Conservation (phyloP, 2,888 invertebrate genomes). For the Cordylochernes scorpioides region DNA sequence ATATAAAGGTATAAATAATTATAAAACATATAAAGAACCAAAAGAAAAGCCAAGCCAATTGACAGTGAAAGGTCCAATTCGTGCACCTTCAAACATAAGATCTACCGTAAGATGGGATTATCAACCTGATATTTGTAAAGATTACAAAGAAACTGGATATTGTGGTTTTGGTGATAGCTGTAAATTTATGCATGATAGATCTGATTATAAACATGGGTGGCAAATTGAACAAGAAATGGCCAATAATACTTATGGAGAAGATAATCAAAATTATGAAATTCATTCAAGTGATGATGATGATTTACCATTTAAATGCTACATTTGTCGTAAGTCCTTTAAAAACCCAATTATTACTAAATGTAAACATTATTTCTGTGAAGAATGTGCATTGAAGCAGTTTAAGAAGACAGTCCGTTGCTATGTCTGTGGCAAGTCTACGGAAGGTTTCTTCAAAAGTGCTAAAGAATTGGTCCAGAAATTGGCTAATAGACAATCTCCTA, state of each 20-base stretch:
- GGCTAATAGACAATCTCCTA: too few relatives aligned
- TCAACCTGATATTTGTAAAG: constrained; percentile 96
- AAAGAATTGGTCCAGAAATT: too few relatives aligned
- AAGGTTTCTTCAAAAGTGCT: too few relatives aligned
- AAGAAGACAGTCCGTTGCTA: too few relatives aligned
- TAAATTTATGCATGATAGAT: constrained; percentile 91
- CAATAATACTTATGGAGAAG: too few relatives aligned
- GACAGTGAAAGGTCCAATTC: constrained; percentile 82
- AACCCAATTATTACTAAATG: constrained; percentile 82
- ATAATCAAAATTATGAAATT: constrained; percentile 59
- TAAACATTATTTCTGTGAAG: too few relatives aligned
- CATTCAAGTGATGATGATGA: constrained; percentile 47
- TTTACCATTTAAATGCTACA: constrained; percentile 75
- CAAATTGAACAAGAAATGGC: constrained; percentile 61
- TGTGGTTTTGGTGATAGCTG: constrained; percentile 99
- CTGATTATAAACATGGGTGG: constrained; percentile 98
- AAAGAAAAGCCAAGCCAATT: too few relatives aligned
- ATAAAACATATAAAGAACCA: too few relatives aligned
- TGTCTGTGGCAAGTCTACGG: too few relatives aligned
- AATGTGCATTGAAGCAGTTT: too few relatives aligned
- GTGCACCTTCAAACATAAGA: constrained; percentile 38
- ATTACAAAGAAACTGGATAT: constrained; percentile 96
- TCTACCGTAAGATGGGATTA: constrained; percentile 97
- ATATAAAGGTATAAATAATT: too few relatives aligned
- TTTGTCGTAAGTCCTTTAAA: constrained; percentile 61